Conservation (phyloP, 2,113 vertebrate species). For the Baryphthengus martii region DNA sequence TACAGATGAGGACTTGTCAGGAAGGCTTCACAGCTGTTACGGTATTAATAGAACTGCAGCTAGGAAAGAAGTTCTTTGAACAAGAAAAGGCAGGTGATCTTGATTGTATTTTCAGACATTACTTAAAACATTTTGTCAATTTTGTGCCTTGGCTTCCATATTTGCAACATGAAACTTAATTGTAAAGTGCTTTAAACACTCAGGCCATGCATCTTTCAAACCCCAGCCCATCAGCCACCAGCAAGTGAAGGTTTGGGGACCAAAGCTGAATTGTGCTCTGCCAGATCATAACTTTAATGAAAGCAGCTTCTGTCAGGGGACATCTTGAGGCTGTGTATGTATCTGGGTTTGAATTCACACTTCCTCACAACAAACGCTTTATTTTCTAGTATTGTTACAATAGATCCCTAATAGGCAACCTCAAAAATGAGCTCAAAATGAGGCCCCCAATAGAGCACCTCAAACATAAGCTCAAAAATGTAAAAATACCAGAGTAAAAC, state of each 20-base stretch:
- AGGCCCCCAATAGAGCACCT: no score
- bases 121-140: background rate
- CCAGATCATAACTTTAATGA: background rate
- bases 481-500: background rate
- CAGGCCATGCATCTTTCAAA: background rate
- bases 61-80: background rate
- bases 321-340: rapidly evolving
- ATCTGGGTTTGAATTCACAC: background rate
- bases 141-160: background rate
- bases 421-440: no score
- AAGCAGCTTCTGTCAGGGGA: background rate
- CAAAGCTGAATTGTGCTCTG: background rate
- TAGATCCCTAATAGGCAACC: background rate
- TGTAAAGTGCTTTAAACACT: background rate
- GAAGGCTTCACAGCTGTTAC: background rate
- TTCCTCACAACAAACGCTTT: background rate
- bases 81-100: background rate
- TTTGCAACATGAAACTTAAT: background rate
- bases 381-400: background rate
- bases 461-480: background rate
- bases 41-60: background rate
- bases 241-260: background rate
- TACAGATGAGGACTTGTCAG: background rate
- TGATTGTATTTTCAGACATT: background rate
- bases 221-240: background rate